phyloP scores from a whole-genome alignment of 2,113 vertebrate species.

The Globicephala melas region DNA sequence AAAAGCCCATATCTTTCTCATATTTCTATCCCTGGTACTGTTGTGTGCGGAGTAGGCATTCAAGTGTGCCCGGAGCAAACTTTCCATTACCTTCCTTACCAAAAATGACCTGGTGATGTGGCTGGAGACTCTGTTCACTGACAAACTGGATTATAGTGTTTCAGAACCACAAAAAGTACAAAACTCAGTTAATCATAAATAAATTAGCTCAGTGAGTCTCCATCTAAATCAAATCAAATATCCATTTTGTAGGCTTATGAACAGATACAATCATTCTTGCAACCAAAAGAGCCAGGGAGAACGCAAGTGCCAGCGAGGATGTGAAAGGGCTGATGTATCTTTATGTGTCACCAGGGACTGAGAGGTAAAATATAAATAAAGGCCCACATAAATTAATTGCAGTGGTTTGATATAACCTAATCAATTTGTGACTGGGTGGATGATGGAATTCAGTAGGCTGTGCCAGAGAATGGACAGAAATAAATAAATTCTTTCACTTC shows the following conservation, averaged over 20 bases:
- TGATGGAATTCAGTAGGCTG: constrained; percentile 46
- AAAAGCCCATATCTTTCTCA: background rate
- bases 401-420: constrained; percentile 57
- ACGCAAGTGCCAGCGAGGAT: background rate
- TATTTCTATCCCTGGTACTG: background rate
- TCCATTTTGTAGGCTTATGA: constrained; percentile 24
- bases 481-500: constrained; percentile 48
- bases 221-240: constrained; percentile 71
- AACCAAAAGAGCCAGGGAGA: background rate
- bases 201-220: constrained; percentile 62
- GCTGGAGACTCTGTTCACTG: background rate
- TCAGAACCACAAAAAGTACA: constrained; percentile 36
- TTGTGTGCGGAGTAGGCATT: background rate
- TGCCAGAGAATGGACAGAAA: constrained; percentile 50
- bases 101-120: background rate
- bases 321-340: background rate
- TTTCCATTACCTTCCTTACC: background rate
- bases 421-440: constrained; percentile 52
- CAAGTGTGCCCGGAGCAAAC: background rate
- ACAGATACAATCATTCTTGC: constrained; percentile 44
- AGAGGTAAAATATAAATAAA: constrained; percentile 31
- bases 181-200: constrained; percentile 50
- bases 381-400: constrained; percentile 33
- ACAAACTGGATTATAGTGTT: background rate
- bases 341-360: background rate